A percentile compares a stretch with the other conserved stretches of the same genome.
Evolutionary conservation across 2,888 invertebrate species (phyloP).

Genomic region (Acleris literana): DNA sequence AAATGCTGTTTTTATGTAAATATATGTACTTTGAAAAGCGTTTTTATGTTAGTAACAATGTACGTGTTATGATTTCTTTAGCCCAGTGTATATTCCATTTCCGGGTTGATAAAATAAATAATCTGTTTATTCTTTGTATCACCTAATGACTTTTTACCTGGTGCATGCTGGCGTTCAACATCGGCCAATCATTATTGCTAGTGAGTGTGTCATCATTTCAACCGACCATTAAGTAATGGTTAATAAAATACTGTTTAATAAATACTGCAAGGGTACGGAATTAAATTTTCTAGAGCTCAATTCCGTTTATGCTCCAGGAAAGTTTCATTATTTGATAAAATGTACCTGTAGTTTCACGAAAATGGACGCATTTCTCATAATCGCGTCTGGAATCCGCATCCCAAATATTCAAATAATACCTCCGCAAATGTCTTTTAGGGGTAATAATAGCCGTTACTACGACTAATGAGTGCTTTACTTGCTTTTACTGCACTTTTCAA

Average conservation of each 20-base stretch:
- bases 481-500: conserved; percentile 66
- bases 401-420: conserved; percentile 24
- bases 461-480: conserved; percentile 61
- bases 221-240: no score
- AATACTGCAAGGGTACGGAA: no score
- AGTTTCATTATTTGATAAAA: not conserved
- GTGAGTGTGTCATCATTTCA: no score
- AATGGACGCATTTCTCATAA: conserved; percentile 1
- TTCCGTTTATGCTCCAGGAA: not conserved
- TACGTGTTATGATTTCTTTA: not conserved
- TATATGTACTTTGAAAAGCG: conserved; percentile 4
- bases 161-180: no score
- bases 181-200: no score
- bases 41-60: not conserved
- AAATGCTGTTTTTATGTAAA: conserved; percentile 10
- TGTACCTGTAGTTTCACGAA: not conserved
- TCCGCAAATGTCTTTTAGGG: conserved; percentile 27
- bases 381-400: not conserved
- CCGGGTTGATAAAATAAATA: not conserved
- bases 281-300: no score
- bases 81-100: not conserved
- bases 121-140: no score
- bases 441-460: conserved; percentile 42
- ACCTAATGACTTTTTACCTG: no score
- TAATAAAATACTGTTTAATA: no score